Percentiles rank a stretch among this genome's conserved stretches.
Conservation (phyloP, 2,888 invertebrate species). For the Trypoxylon attenuatum region DNA sequence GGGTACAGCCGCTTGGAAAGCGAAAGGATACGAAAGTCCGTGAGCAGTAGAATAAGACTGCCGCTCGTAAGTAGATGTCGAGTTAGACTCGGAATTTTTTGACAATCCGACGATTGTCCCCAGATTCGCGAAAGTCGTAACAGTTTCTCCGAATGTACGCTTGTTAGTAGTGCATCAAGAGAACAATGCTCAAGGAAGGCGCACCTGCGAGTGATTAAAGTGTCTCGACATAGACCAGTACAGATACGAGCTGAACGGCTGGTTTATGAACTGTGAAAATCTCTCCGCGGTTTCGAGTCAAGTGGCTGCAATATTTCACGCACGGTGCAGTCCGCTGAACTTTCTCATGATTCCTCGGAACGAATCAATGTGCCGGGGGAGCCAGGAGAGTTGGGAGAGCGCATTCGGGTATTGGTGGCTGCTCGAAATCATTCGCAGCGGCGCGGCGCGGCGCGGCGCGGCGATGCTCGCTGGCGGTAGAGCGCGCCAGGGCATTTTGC, state of each 20-base stretch:
- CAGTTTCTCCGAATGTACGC: background rate
- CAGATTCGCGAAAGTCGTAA: background rate
- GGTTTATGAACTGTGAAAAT: conserved; percentile 21
- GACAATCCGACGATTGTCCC: too few relatives aligned
- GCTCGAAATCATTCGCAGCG: too few relatives aligned
- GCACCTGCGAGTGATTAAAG: conserved; percentile 23
- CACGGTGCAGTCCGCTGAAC: conserved; percentile 4
- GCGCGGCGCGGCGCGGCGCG: too few relatives aligned
- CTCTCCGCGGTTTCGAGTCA: conserved; percentile 1
- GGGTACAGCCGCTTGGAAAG: too few relatives aligned
- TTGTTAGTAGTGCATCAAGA: background rate
- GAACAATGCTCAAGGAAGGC: conserved; percentile 13
- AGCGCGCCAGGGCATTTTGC: conserved; percentile 7
- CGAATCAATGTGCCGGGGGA: conserved; percentile 17
- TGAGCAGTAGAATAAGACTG: background rate
- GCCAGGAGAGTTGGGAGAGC: too few relatives aligned
- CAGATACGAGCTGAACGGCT: background rate
- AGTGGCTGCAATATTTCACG: conserved; percentile 17
- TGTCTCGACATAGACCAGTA: conserved; percentile 1
- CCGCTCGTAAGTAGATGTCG: background rate
- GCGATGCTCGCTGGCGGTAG: background rate
- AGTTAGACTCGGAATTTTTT: background rate
- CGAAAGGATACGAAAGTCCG: too few relatives aligned
- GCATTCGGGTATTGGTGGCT: background rate
- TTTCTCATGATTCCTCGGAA: conserved; percentile 28